These are phyloP conservation scores for Plecturocebus donacophilus DNA, from an alignment of 2,113 vertebrate species.

Conservation along the genomic window DNA sequence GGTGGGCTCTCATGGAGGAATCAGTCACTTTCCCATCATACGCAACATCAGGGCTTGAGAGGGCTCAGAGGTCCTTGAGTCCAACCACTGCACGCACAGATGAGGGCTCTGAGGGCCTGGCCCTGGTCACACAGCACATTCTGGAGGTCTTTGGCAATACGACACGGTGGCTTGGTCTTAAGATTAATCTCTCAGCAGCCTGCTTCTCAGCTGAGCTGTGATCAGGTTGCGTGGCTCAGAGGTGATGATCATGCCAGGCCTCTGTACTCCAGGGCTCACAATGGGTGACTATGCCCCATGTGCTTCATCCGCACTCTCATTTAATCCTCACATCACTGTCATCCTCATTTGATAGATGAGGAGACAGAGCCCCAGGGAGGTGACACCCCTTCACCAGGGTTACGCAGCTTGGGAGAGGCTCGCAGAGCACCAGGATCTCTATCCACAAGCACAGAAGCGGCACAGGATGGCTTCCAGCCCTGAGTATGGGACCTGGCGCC, in stretches of 20 bases:
- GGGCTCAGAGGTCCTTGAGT: not conserved
- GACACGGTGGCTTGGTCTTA: not conserved
- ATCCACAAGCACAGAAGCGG: not conserved
- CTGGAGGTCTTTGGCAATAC: not conserved
- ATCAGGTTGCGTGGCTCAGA: not conserved
- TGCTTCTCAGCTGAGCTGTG: not conserved
- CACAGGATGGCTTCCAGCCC: not conserved
- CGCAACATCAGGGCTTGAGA: not conserved
- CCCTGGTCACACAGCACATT: not conserved
- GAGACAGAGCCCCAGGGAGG: not conserved
- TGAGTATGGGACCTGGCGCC: not conserved
- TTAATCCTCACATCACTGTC: not conserved
- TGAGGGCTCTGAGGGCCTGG: not conserved
- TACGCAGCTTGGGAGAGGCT: not conserved
- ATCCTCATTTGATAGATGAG: not conserved
- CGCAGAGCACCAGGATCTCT: not conserved
- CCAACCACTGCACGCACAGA: too few species aligned
- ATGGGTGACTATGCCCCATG: not conserved
- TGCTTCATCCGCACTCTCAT: accelerated
- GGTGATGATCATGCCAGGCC: not conserved
- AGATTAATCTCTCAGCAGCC: not conserved
- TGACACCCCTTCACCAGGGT: not conserved
- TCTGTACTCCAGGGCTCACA: too few species aligned
- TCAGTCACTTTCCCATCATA: not conserved
- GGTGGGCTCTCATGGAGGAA: not conserved